Percentiles rank a stretch among this genome's conserved stretches.
Conservation (phyloP, 2,797 vertebrate species). For the Sternotherus odoratus region DNA sequence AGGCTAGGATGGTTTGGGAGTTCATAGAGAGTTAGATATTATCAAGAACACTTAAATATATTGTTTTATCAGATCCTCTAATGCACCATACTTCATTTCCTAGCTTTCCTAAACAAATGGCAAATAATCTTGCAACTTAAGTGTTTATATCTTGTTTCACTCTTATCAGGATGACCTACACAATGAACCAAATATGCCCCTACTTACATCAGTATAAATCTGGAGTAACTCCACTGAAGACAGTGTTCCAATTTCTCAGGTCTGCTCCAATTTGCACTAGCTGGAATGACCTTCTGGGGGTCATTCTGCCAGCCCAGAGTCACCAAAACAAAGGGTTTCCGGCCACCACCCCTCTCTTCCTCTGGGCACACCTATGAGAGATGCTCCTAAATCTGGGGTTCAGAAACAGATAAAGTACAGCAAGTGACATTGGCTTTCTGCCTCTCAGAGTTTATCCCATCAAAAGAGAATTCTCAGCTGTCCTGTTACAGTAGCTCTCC, state of each 20-base stretch:
- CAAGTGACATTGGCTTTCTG: not conserved
- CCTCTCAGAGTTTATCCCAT: not conserved
- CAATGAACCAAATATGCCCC: not conserved
- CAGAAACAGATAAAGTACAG: not conserved
- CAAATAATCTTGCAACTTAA: slow-evolving; percentile 37
- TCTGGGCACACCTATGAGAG: not conserved
- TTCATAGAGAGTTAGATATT: not conserved
- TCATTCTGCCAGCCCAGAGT: not conserved
- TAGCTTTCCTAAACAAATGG: slow-evolving; percentile 36
- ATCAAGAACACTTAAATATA: not conserved
- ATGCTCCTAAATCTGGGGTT: not conserved
- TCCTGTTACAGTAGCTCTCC: not conserved
- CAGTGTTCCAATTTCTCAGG: not conserved
- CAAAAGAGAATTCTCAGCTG: not conserved
- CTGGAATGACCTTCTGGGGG: not conserved
- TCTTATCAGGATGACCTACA: slow-evolving; percentile 40
- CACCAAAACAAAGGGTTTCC: not conserved
- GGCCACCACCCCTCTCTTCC: not conserved
- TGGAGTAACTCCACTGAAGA: not conserved
- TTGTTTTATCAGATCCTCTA: not conserved
- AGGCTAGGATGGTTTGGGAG: not conserved
- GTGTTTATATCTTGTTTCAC: slow-evolving; percentile 22
- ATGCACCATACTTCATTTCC: not conserved
- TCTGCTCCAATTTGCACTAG: not conserved
- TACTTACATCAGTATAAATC: not conserved